phyloP scores from a whole-genome alignment of 1,140 invertebrate species.

The Neuroterus valhalla region DNA sequence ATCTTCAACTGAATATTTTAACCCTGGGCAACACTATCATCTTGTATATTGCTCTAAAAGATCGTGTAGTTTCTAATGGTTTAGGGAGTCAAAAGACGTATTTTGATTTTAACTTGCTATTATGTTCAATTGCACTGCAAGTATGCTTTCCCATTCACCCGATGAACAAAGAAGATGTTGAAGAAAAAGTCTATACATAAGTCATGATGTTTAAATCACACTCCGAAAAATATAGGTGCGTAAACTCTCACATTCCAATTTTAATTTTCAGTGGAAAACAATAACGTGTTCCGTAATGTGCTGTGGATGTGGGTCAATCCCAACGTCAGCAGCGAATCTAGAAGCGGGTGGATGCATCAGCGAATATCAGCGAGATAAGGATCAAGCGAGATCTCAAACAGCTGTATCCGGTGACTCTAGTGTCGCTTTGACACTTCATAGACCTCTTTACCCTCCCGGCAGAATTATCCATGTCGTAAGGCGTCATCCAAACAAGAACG shows the following conservation, averaged over 20 bases:
- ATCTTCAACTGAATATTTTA: too few relatives aligned
- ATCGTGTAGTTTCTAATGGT: too few relatives aligned
- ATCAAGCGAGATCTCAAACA: conserved; percentile 77
- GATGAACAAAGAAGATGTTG: too few relatives aligned
- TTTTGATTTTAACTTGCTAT: too few relatives aligned
- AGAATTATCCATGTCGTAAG: conserved; percentile 92
- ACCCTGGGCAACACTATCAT: too few relatives aligned
- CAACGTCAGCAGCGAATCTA: conserved; percentile 82
- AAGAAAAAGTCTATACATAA: too few relatives aligned
- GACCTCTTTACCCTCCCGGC: conserved; percentile 91
- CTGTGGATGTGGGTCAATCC: conserved; percentile 82
- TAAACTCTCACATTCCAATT: neutral
- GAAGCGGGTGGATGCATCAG: conserved; percentile 78
- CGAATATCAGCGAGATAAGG: conserved; percentile 80
- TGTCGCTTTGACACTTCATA: conserved; percentile 86
- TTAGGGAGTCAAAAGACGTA: too few relatives aligned
- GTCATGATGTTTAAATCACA: neutral
- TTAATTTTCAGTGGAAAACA: conserved; percentile 87
- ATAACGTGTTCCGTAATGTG: conserved; percentile 88
- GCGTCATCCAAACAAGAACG: conserved; percentile 88
- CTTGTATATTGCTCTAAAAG: too few relatives aligned
- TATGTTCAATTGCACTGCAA: too few relatives aligned
- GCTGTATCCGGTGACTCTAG: conserved; percentile 83
- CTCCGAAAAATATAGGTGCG: neutral
- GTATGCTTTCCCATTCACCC: too few relatives aligned